Base-by-base conservation (phyloP, 1,140 invertebrate species). In the Trichonephila clavipes region DNA sequence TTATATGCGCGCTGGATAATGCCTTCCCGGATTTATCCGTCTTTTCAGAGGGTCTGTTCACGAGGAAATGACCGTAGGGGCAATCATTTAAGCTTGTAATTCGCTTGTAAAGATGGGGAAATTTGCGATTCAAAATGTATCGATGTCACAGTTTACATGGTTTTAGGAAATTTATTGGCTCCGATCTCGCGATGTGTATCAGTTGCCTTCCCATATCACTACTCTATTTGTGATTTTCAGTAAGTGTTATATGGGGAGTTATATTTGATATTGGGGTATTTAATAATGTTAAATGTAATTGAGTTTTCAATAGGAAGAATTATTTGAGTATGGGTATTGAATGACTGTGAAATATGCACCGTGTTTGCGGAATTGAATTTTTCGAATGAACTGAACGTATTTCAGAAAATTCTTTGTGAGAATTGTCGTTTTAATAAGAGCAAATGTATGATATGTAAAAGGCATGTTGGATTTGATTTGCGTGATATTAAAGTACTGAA, bases 71-170 rank as follows among this genome's bases (percentile, higher is more conserved):
- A 51, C 83, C 44, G 44, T 34, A 66, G 34, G 24, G 58, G 86
- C 44, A 64, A 88, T 88, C 86, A 88, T 88, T 88, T 88, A 66
- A 44, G 86, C 86, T 64, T 66, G 86, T 88, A 88, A 88, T 88
- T 88, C 59, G 34, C 86, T 88, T 88, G 86, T 88, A 64, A 77
- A 77, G 72, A 77, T 77, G 72, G 72, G 72, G 72, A 77, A 77
- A 77, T 77, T 77, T 77, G 72, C 72, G 72, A 77, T 77, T 77
- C 72, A 77, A 77, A 77, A 77, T 77, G 72, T 77, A 77, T 77
- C 72, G 72, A 16, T 40, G 72, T 77, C 72, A 77, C 16, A 77
- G 72, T 77, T 77, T 77, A 77, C 72, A 40, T 12, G 72, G 16
- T 77, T 34, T 40, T 77, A 19, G 72, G 72, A 34, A 77, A 77